phyloP scores from a whole-genome alignment of 2,888 invertebrate genomes.

The Andrena chrysosceles region DNA sequence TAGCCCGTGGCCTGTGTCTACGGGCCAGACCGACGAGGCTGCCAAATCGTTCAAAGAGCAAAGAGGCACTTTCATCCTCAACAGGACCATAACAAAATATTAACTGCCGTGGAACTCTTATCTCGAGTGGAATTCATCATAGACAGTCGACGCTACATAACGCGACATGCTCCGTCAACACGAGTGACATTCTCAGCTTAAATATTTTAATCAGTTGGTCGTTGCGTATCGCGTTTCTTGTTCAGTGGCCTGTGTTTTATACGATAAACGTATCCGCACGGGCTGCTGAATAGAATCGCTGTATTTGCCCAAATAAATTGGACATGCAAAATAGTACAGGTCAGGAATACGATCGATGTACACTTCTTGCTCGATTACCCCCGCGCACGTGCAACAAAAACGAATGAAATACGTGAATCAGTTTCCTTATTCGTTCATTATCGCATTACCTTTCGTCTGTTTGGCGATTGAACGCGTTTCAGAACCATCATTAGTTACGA shows the following conservation, averaged over 20 bases:
- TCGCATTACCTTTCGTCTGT: not conserved
- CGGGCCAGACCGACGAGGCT: not conserved
- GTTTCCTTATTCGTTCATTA: slow-evolving; percentile 26
- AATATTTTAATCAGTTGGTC: not conserved
- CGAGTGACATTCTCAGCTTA: not conserved
- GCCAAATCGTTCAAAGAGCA: not conserved
- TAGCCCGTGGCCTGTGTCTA: not conserved
- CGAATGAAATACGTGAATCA: slow-evolving; percentile 39
- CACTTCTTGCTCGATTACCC: slow-evolving; percentile 37
- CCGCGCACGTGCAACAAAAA: slow-evolving; percentile 42
- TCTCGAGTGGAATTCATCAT: not conserved
- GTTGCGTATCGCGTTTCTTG: not conserved
- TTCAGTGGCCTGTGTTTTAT: not conserved
- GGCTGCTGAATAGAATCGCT: not conserved
- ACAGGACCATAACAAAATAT: not conserved
- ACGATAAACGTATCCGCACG: not conserved
- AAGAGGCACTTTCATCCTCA: not conserved
- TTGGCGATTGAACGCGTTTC: not conserved
- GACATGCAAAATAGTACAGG: slow-evolving; percentile 41
- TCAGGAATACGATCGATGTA: slow-evolving; percentile 51
- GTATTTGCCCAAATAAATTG: slow-evolving; percentile 30
- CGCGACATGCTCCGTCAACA: not conserved
- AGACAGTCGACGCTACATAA: not conserved
- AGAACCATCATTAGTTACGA: not conserved
- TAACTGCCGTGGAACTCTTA: not conserved